Evolutionary conservation across 2,888 invertebrate species (phyloP).

Genomic region (Orchesella flavescens): DNA sequence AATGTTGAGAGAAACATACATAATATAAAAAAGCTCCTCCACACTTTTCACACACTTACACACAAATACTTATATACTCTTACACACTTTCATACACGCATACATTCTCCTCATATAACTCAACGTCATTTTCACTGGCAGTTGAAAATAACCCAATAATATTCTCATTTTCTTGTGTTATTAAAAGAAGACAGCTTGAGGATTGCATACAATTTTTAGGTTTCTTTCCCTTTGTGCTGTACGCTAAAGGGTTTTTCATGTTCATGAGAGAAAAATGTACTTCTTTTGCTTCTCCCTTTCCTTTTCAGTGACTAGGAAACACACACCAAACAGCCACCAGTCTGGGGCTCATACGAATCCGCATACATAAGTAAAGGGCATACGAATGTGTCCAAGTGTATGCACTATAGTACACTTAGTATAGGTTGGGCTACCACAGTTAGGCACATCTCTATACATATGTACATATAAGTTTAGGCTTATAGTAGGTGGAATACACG

Average conservation of each 20-base stretch:
- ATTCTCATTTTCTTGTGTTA: slow-evolving; percentile 19
- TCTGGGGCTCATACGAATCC: no score
- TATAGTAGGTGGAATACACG: slow-evolving; percentile 7
- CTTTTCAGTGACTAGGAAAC: background rate
- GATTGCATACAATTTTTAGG: background rate
- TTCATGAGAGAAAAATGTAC: slow-evolving; percentile 1
- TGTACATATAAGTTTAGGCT: background rate
- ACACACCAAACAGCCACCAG: background rate
- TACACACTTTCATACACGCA: no score
- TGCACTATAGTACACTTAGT: no score
- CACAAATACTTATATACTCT: no score
- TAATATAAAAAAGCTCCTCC: no score
- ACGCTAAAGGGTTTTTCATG: slow-evolving; percentile 46
- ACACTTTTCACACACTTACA: no score
- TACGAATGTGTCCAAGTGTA: background rate
- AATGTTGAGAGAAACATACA: no score
- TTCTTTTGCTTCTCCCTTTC: background rate
- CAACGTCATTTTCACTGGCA: background rate
- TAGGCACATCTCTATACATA: no score
- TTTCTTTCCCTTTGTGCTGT: slow-evolving; percentile 18
- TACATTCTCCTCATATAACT: no score
- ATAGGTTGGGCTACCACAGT: no score
- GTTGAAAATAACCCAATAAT: slow-evolving; percentile 35
- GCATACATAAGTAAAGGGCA: background rate
- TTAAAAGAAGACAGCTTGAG: slow-evolving; percentile 10